These are phyloP conservation scores for Sebastes steindachneri DNA, from an alignment of 2,797 vertebrate genomes.

Conservation along the genomic window DNA sequence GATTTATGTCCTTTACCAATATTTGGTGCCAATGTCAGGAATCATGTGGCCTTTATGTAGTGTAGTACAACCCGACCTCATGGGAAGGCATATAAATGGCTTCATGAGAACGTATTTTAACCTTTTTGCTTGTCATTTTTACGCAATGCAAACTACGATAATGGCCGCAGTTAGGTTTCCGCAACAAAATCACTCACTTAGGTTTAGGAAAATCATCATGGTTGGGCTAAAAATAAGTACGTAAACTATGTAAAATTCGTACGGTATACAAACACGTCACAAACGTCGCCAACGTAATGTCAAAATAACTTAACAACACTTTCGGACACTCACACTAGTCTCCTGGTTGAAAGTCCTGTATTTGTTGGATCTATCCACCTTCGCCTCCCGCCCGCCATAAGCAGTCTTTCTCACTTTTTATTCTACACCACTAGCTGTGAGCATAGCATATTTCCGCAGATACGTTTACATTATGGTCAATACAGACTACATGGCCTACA, in stretches of 20 bases:
- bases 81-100: too few relatives aligned
- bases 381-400: background rate
- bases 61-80: too few relatives aligned
- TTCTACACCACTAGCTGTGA: background rate
- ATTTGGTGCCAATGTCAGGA: background rate
- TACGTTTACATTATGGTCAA: too few relatives aligned
- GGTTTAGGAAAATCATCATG: too few relatives aligned
- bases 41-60: background rate
- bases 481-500: too few relatives aligned
- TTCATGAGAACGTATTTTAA: too few relatives aligned
- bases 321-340: too few relatives aligned
- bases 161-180: background rate
- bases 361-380: background rate
- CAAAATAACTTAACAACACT: background rate
- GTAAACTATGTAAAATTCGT: background rate
- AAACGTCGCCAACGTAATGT: background rate
- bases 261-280: too few relatives aligned
- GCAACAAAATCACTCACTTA: background rate
- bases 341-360: background rate
- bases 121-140: background rate
- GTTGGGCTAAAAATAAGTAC: too few relatives aligned
- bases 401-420: background rate
- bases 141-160: accelerated
- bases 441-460: too few relatives aligned
- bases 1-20: background rate